Percentiles rank a stretch among this genome's conserved stretches.
Conservation (phyloP, 2,888 invertebrate species). For the Cylindroiulus punctatus region DNA sequence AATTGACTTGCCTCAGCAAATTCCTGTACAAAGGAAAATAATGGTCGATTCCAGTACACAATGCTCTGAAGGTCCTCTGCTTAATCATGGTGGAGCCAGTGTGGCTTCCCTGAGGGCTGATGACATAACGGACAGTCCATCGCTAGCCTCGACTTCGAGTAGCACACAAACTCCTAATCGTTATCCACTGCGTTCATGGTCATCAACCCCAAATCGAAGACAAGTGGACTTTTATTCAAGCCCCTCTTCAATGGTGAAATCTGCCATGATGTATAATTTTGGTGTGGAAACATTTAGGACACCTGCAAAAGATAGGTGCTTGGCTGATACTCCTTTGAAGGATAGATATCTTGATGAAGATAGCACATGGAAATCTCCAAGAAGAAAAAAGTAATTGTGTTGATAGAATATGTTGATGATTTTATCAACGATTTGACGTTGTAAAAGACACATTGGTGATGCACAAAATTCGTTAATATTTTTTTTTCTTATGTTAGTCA, state of each 20-base stretch:
- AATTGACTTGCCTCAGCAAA: background rate
- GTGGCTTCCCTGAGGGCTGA: background rate
- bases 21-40: background rate
- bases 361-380: conserved; percentile 48
- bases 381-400: conserved; percentile 53
- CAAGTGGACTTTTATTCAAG: conserved; percentile 33
- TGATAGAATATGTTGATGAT: background rate
- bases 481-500: conserved; percentile 3
- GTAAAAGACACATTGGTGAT: no score
- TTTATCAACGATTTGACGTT: no score
- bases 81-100: background rate
- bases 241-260: conserved; percentile 44
- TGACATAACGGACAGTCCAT: background rate
- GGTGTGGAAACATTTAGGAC: conserved; percentile 33
- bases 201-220: conserved; percentile 34
- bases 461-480: no score
- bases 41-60: conserved; percentile 30
- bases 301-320: conserved; percentile 39
- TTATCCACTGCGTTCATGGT: background rate
- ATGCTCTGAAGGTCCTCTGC: background rate
- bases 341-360: conserved; percentile 38
- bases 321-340: background rate
- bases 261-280: conserved; percentile 46
- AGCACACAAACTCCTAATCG: conserved; percentile 33
- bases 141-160: background rate